Evolutionary conservation across 2,113 vertebrate species (phyloP).

Genomic region (Gallinago media): DNA sequence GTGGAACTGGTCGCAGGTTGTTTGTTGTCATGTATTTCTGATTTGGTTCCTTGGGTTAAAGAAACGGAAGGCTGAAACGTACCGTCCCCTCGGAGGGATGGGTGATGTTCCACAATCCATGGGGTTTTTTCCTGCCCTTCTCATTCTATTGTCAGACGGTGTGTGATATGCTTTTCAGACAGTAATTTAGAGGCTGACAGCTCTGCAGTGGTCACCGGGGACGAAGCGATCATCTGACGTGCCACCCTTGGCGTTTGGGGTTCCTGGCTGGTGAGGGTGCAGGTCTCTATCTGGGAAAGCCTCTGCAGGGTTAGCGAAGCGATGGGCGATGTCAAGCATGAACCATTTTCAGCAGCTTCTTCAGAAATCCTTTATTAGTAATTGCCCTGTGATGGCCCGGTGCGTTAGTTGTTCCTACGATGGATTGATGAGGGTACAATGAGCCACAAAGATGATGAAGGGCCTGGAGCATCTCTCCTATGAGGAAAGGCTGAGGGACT

Average conservation of each 20-base stretch:
- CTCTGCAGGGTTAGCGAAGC: neutral
- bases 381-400: neutral
- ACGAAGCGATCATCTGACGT: neutral
- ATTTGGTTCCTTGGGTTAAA: constrained; percentile 51
- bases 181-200: constrained; percentile 66
- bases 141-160: constrained; percentile 46
- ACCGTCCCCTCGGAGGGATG: neutral
- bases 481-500: too few species aligned
- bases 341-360: constrained; percentile 60
- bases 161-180: constrained; percentile 28
- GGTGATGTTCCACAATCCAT: neutral
- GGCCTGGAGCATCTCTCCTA: too few species aligned
- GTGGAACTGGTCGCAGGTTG: constrained; percentile 56
- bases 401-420: neutral
- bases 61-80: constrained; percentile 7
- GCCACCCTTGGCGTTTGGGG: neutral
- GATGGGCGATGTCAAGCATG: constrained; percentile 36
- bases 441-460: too few species aligned
- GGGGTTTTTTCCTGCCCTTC: neutral
- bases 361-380: neutral
- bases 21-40: constrained; percentile 70
- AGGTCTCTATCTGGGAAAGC: neutral
- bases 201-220: constrained; percentile 34
- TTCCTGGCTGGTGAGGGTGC: neutral
- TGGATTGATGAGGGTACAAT: neutral